These are phyloP conservation scores for Platysternon megacephalum DNA, from an alignment of 2,113 vertebrate species.

Conservation along the genomic window DNA sequence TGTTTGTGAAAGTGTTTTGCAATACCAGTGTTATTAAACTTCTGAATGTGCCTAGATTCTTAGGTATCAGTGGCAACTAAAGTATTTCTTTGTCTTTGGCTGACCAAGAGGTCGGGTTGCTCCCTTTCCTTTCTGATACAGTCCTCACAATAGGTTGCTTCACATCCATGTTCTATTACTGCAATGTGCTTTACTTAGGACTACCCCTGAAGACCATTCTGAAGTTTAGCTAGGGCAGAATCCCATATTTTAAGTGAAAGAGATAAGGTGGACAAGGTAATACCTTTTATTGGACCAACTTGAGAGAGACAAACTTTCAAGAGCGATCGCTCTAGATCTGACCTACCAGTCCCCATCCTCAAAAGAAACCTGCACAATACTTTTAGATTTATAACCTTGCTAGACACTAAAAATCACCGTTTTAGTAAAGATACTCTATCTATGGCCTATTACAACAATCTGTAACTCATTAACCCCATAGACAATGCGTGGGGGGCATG, in stretches of 20 bases:
- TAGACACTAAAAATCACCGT: not conserved
- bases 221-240: not conserved
- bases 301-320: not conserved
- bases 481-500: too few relatives aligned
- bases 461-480: not conserved
- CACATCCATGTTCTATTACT: not conserved
- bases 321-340: not conserved
- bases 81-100: not conserved
- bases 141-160: not conserved
- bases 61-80: not conserved
- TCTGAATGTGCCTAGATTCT: not conserved
- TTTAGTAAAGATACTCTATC: not conserved
- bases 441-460: not conserved
- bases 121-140: not conserved
- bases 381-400: not conserved
- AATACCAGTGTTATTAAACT: not conserved
- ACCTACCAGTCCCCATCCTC: not conserved
- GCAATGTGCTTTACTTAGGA: rapidly evolving
- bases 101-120: not conserved
- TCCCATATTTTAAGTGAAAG: not conserved
- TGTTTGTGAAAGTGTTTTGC: not conserved
- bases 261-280: not conserved
- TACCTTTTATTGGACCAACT: not conserved
- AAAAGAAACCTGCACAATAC: not conserved
- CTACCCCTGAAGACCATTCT: not conserved